Evolutionary conservation across 92 coral and sea anemone genomes (phyloP).

Genomic region (Zoanthus gigantus): DNA sequence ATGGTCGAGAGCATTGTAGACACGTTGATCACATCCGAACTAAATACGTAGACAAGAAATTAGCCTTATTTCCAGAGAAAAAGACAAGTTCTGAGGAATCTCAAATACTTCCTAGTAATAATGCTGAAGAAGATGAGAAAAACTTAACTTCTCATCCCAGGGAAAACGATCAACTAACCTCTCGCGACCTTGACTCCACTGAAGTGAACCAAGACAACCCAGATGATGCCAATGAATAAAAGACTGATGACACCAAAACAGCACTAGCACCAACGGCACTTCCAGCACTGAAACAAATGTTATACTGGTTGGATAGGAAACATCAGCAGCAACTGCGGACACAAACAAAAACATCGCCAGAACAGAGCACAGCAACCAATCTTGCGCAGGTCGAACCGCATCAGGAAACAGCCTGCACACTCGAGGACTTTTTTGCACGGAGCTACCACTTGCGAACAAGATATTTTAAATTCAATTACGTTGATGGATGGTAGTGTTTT

Average conservation of each 20-base stretch:
- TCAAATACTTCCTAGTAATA: background rate
- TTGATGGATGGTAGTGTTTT: background rate
- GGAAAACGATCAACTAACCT: background rate
- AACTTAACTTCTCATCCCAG: background rate
- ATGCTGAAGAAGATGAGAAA: background rate
- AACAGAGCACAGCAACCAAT: no score
- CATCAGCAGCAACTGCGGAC: no score
- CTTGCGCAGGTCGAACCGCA: conserved; percentile 15
- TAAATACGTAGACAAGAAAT: conserved; percentile 15
- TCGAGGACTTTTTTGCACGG: background rate
- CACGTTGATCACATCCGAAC: conserved; percentile 62
- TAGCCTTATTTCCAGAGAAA: background rate
- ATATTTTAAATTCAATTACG: background rate
- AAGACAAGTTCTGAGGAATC: background rate
- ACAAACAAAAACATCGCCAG: no score
- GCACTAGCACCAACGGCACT: conserved; percentile 17
- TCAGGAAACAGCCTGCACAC: conserved; percentile 36
- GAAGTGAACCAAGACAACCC: conserved; percentile 46
- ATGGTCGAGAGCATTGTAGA: conserved; percentile 49
- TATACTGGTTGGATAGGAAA: no score
- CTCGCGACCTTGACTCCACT: conserved; percentile 11
- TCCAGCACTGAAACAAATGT: conserved; percentile 16
- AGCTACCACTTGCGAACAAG: background rate
- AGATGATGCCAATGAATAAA: conserved; percentile 4
- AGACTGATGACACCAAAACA: background rate